phyloP scores from a whole-genome alignment of 2,888 invertebrate species.

The Pogonocherus hispidulus region DNA sequence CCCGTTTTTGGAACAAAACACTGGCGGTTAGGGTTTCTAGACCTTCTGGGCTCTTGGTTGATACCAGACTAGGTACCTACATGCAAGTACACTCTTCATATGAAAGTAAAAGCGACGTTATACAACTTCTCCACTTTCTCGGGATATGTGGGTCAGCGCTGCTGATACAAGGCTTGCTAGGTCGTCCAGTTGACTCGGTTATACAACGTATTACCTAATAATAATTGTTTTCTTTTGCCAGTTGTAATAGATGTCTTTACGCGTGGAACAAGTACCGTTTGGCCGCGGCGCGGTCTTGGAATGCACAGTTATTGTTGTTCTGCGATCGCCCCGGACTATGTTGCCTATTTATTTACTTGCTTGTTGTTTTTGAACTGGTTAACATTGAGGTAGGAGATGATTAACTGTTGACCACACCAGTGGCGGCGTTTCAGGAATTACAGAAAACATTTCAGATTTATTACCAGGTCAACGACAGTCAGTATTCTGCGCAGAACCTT shows the following conservation, averaged over 20 bases:
- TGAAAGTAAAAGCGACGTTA: conserved; percentile 49
- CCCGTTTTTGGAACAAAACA: not conserved
- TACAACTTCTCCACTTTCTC: conserved; percentile 48
- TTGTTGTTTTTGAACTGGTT: no score
- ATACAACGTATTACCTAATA: conserved; percentile 35
- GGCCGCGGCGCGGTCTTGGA: not conserved
- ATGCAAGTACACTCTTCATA: conserved; percentile 2
- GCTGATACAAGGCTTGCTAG: conserved; percentile 31
- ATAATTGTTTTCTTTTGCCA: conserved; percentile 13
- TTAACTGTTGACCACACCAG: no score
- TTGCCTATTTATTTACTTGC: not conserved
- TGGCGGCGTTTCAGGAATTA: no score
- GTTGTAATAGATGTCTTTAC: not conserved
- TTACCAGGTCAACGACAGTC: no score
- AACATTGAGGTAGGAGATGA: not conserved
- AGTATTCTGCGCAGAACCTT: no score
- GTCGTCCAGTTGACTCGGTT: conserved; percentile 49
- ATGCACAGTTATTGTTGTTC: no score
- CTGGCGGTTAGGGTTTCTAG: not conserved
- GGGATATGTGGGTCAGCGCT: conserved; percentile 49
- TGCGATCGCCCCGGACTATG: no score
- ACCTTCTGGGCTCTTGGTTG: not conserved
- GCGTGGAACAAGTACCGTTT: not conserved
- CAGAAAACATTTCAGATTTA: no score
- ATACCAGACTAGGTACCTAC: not conserved